Conservation (phyloP, 2,888 invertebrate genomes). For the Eurytoma californica region DNA sequence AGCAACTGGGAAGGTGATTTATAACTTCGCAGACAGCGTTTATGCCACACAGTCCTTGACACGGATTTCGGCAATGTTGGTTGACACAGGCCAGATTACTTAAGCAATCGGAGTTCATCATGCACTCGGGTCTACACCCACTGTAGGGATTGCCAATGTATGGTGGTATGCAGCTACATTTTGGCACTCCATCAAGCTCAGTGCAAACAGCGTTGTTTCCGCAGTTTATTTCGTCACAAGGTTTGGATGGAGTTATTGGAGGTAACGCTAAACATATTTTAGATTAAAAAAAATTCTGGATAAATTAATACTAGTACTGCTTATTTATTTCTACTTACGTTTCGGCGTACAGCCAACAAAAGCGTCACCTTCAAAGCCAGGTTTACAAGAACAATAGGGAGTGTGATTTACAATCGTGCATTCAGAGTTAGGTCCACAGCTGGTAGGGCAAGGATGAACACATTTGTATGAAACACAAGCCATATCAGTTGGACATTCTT, state of each 20-base stretch:
- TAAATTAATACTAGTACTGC: not conserved
- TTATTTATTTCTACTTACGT: constrained; percentile 24
- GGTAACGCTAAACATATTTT: constrained; percentile 57
- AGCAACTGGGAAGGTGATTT: constrained; percentile 89
- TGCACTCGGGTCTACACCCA: constrained; percentile 91
- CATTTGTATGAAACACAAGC: constrained; percentile 90
- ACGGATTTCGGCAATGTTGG: constrained; percentile 91
- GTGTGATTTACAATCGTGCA: constrained; percentile 88
- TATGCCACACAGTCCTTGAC: constrained; percentile 87
- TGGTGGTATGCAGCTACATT: constrained; percentile 91
- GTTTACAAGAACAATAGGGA: constrained; percentile 86
- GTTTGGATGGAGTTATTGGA: constrained; percentile 74
- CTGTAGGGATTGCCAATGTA: constrained; percentile 84
- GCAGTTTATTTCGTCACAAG: constrained; percentile 88
- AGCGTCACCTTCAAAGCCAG: constrained; percentile 89
- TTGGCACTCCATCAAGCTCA: constrained; percentile 81
- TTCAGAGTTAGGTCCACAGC: constrained; percentile 87
- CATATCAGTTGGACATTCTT: constrained; percentile 86
- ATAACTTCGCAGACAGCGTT: constrained; percentile 89
- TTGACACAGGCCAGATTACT: constrained; percentile 87
- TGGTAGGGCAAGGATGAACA: constrained; percentile 85
- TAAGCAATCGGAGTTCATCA: constrained; percentile 87
- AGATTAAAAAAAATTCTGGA: too few species aligned
- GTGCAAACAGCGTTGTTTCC: constrained; percentile 90
- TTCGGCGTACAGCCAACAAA: constrained; percentile 85